Conservation (phyloP, 2,113 vertebrate genomes). For the Prionailurus viverrinus region DNA sequence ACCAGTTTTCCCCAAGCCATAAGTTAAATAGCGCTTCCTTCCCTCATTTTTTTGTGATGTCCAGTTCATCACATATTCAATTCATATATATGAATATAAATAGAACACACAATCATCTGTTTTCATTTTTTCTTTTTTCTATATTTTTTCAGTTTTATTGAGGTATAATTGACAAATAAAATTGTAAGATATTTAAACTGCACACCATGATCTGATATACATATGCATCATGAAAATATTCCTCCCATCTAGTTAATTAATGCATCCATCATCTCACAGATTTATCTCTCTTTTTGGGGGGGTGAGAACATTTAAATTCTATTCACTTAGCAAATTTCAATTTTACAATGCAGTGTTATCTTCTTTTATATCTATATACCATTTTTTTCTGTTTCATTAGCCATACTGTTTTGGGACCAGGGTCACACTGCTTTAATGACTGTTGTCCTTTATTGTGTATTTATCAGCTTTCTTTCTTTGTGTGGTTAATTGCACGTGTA, state of each 20-base stretch:
- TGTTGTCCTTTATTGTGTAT: background rate
- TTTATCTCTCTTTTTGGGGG: background rate
- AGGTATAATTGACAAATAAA: background rate
- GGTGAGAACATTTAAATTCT: background rate
- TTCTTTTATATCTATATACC: background rate
- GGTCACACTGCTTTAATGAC: background rate
- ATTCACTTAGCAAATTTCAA: conserved; percentile 7
- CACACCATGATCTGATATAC: background rate
- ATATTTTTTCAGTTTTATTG: background rate
- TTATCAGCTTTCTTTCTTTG: conserved; percentile 27
- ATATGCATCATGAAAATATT: background rate
- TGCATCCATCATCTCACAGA: background rate
- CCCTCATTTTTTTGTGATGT: conserved; percentile 19
- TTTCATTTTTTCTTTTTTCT: background rate
- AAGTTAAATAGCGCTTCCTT: background rate
- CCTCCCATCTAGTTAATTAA: background rate
- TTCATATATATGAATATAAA: background rate
- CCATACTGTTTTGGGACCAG: background rate
- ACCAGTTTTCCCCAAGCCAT: conserved; percentile 2
- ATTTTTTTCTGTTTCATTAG: conserved; percentile 24
- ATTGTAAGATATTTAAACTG: conserved; percentile 32
- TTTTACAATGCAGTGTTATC: background rate
- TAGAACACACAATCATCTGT: background rate
- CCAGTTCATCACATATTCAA: background rate
- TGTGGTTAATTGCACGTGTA: background rate